phyloP scores from a whole-genome alignment of 2,888 invertebrate genomes.

The Rhaphigaster nebulosa region DNA sequence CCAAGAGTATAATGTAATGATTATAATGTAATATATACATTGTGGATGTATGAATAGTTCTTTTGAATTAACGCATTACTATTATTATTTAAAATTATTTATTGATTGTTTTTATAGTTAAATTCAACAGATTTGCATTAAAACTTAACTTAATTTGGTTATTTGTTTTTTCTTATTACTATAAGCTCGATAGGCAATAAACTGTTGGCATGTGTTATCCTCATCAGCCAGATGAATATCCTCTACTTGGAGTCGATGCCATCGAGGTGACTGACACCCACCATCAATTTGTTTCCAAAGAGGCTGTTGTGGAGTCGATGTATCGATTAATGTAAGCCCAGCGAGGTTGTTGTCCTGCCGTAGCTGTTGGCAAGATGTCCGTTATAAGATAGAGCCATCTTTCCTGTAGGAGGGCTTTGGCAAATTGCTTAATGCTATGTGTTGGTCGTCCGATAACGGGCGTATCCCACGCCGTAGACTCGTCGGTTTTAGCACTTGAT shows the following conservation, averaged over 20 bases:
- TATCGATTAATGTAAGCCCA: slow-evolving; percentile 5
- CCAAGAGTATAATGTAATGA: too few relatives aligned
- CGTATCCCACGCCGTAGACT: neutral
- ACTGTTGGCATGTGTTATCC: neutral
- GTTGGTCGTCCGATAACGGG: neutral
- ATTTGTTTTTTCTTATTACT: too few relatives aligned
- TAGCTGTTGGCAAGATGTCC: neutral
- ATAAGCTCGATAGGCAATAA: too few relatives aligned
- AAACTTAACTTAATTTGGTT: too few relatives aligned
- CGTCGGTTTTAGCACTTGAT: neutral
- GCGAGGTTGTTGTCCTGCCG: slow-evolving; percentile 15
- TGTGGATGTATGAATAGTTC: too few relatives aligned
- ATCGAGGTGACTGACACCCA: neutral
- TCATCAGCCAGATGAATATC: neutral
- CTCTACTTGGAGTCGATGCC: neutral
- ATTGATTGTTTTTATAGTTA: too few relatives aligned
- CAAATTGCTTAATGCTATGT: slow-evolving; percentile 18
- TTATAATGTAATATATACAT: too few relatives aligned
- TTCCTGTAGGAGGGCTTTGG: neutral
- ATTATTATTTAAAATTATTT: too few relatives aligned
- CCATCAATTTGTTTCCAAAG: slow-evolving; percentile 12
- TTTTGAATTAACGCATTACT: too few relatives aligned
- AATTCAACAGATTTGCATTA: too few relatives aligned
- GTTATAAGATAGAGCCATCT: neutral
- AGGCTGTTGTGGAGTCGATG: slow-evolving; percentile 34